Evolutionary conservation across 2,797 vertebrate genomes (phyloP).

Genomic region (Scyliorhinus canicula): DNA sequence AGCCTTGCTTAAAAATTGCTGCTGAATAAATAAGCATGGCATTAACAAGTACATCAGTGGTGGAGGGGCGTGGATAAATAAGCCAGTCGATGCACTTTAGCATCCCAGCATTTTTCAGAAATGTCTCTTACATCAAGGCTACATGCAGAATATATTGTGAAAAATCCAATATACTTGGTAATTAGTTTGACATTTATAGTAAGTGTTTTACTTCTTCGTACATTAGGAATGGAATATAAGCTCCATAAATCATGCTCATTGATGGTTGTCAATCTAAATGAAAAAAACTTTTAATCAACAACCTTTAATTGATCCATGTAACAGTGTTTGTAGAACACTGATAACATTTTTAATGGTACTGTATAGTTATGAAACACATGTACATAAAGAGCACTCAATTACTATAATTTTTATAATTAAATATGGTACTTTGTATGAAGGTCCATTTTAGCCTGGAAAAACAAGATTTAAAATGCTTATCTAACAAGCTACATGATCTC

Average conservation of each 20-base stretch:
- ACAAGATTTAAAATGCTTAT: neutral
- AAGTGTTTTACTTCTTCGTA: neutral
- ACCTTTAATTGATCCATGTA: neutral
- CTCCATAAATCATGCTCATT: neutral
- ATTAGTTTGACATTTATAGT: neutral
- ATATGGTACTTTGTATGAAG: neutral
- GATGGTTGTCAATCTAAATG: neutral
- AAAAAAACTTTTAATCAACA: neutral
- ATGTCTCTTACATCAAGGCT: neutral
- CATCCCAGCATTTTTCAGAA: neutral
- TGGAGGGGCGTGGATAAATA: neutral
- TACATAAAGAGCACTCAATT: neutral
- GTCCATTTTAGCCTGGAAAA: neutral
- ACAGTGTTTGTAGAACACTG: neutral
- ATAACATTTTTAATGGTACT: neutral
- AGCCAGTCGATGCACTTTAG: neutral
- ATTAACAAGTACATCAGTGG: neutral
- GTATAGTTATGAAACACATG: neutral
- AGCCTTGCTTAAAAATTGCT: too few species aligned
- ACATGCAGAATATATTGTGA: neutral
- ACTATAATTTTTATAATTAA: neutral
- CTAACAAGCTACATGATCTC: neutral
- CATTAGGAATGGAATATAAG: neutral
- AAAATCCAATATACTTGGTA: neutral
- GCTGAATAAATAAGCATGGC: neutral